Percentiles rank a stretch among this genome's conserved stretches.
phyloP scores from a whole-genome alignment of 2,113 vertebrate species.

The Pholis gunnellus region DNA sequence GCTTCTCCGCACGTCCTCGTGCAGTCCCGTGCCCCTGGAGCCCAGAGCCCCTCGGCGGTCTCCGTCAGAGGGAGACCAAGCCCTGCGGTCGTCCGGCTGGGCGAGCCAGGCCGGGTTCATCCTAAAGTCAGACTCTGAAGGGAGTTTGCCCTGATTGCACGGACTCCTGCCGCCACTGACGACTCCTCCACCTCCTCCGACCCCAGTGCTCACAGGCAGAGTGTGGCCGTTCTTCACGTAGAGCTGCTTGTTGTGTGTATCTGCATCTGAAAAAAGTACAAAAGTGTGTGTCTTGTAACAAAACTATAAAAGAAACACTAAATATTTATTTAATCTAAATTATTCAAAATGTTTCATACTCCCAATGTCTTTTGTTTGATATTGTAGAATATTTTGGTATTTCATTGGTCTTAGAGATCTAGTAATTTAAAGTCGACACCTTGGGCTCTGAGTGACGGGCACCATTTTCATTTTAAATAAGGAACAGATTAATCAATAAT shows the following conservation, averaged over 20 bases:
- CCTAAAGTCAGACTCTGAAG: constrained; percentile 83
- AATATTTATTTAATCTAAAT: constrained; percentile 14
- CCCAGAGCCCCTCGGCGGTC: constrained; percentile 64
- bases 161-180: constrained; percentile 69
- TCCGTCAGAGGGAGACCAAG: constrained; percentile 68
- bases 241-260: constrained; percentile 84
- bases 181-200: constrained; percentile 55
- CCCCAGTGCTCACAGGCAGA: constrained; percentile 76
- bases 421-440: not conserved
- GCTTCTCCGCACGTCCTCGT: constrained; percentile 68
- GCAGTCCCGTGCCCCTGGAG: constrained; percentile 61
- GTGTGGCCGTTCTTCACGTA: constrained; percentile 96
- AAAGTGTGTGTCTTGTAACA: no score
- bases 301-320: not conserved
- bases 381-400: not conserved
- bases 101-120: constrained; percentile 83
- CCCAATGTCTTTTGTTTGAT: constrained; percentile 1
- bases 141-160: constrained; percentile 72
- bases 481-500: not conserved
- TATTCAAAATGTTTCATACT: constrained; percentile 14
- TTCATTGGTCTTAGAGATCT: not conserved
- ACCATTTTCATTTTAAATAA: not conserved
- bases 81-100: constrained; percentile 83
- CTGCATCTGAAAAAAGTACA: constrained; percentile 74
- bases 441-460: not conserved